Base-by-base conservation (phyloP, 2,888 invertebrate species). In the Athalia rosae region DNA sequence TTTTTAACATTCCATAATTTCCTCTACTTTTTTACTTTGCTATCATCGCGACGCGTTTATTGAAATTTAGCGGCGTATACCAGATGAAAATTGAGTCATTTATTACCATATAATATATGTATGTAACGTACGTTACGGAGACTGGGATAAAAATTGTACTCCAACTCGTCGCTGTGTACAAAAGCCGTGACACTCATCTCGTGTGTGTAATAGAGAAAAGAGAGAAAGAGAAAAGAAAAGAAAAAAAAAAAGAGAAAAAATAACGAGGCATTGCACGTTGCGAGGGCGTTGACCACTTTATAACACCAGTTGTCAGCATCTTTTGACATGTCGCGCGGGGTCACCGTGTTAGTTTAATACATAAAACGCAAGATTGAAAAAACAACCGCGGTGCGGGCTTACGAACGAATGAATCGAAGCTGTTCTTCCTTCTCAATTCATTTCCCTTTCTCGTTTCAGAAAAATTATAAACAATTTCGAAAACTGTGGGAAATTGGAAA, bases 1-100 rank as follows among this genome's bases (percentile, higher is more conserved):
- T 71, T 77, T 69, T 76, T 76, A 80, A 80, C 80, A 78, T 48
- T 83, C 69, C 53, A n/a, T n/a, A 61, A 28, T 41, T n/a, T 63
- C n/a, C 4, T n/a, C 47, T 13, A n/a, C n/a, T n/a, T n/a, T n/a
- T n/a, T n/a, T n/a, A n/a, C n/a, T 56, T 62, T 47, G 73, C 56
- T n/a, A 48, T 64, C 28, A 7, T 53, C 50, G 41, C 48, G 9
- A 13, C n/a, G 48, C 48, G 8, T 41, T 8, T 45, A 56, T 69
- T 69, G 69, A 41, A 50, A 69, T 69, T 69, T 53, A 69, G 50
- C 41, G 48, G 15, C 15, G 28, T 15, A n/a, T n/a, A n/a, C n/a
- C 59, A 9, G 11, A 59, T 9, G n/a, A 73, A 59, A 41, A 13
- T 73, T 47, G 28, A 11, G 59, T 15, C 15, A 73, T 73, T 73